Evolutionary conservation across 2,888 invertebrate genomes (phyloP), one percentile per base, ranked within the genome.

Genomic region (Tetranychus piercei): DNA sequence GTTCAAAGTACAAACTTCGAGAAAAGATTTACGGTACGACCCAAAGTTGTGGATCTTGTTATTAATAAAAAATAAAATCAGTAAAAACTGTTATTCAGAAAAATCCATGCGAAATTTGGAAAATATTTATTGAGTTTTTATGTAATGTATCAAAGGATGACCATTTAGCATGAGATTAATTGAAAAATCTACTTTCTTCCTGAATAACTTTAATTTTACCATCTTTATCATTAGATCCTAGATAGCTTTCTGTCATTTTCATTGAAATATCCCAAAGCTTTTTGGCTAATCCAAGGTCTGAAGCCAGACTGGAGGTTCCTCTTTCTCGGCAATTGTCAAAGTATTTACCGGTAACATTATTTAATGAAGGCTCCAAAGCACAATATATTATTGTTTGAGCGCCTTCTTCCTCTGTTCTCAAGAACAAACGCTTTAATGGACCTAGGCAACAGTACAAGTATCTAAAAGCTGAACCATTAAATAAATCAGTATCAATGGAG

Each of bases 361-460:
- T 15, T 15, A 55, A 55, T 55, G 55, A 15, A 3, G 55, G 55
- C 15, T 55, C 55, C 55, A 55, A 55, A 11, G 77, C 44, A 15
- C 77, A 77, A 45, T 78, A 72, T 5, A 78, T 66, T 15, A 76
- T 75, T 18, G 76, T 78, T 69, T 78, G 78, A 11, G 77, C 76
- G 1, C 77, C 78, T 73, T 77, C 76, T 55, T 77, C 76, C 9
- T 77, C 71, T 6, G 76, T 77, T 20, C 77, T 44, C 72, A 76
- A 76, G 34, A 78, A 70, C n/a, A 73, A 72, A 18, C 74, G 74
- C 65, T 76, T 77, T 11, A 74, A 75, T 7, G 75, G 73, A 34
- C 34, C 69, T 11, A 69, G 9, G 8, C 69, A 69, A 23, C 18
- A 6, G 15, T 55, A 55, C 2, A 55, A 55, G 15, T 55, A 55